Evolutionary conservation across 2,888 invertebrate genomes (phyloP).

Genomic region (Drosophila fulvimacula): DNA sequence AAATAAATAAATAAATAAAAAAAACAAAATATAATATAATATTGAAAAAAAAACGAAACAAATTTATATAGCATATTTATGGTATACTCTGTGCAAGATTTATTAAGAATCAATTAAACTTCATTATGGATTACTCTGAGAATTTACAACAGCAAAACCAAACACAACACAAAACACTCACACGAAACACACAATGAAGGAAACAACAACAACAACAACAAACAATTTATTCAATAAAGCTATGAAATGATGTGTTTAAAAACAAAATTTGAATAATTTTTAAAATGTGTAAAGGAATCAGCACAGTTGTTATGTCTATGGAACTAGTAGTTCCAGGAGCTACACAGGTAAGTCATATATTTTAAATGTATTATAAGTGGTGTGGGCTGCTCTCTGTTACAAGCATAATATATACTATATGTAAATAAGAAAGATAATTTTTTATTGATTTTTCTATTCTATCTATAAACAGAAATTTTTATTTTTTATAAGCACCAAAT

Average conservation of each 20-base stretch:
- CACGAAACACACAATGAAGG: constrained; percentile 41
- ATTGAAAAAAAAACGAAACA: constrained; percentile 36
- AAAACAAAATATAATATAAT: constrained; percentile 24
- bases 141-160: constrained; percentile 61
- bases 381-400: neutral
- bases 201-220: constrained; percentile 31
- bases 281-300: neutral
- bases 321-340: neutral
- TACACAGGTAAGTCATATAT: neutral
- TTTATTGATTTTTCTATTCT: neutral
- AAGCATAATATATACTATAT: neutral
- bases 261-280: neutral
- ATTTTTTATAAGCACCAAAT: too few species aligned
- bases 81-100: constrained; percentile 77
- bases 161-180: constrained; percentile 15
- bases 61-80: constrained; percentile 75
- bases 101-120: constrained; percentile 76
- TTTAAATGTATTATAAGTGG: neutral
- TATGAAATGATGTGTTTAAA: constrained; percentile 79
- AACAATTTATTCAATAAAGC: constrained; percentile 79
- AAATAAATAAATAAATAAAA: constrained; percentile 15
- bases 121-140: constrained; percentile 76
- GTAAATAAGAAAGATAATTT: neutral
- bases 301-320: too few species aligned
- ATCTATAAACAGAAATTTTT: neutral